A percentile compares a stretch with the other conserved stretches of the same genome.
Evolutionary conservation across 2,888 invertebrate genomes (phyloP).

Genomic region (Drosophila ezoana): DNA sequence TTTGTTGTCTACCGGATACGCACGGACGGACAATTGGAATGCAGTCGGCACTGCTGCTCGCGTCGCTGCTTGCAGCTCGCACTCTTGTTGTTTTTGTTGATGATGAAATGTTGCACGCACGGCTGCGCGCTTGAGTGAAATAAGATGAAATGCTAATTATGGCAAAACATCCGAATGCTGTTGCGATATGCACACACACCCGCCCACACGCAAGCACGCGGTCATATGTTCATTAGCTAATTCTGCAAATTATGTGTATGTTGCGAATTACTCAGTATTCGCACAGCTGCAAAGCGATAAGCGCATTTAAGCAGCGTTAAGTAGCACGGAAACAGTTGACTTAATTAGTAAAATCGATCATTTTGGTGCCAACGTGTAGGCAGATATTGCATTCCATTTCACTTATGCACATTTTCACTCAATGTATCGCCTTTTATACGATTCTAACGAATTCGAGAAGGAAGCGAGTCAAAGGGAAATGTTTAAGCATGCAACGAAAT

Average conservation of each 20-base stretch:
- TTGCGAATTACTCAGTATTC: constrained; percentile 12
- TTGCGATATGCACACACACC: constrained; percentile 22
- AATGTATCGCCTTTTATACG: no score
- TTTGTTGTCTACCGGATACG: constrained; percentile 61
- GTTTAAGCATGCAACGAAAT: not conserved
- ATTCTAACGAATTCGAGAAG: no score
- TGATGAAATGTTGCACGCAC: constrained; percentile 74
- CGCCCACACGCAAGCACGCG: not conserved
- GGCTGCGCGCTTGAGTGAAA: constrained; percentile 68
- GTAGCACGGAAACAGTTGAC: constrained; percentile 19
- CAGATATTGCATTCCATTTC: not conserved
- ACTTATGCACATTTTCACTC: no score
- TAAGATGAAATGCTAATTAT: constrained; percentile 79
- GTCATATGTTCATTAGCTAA: constrained; percentile 50
- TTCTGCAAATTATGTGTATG: constrained; percentile 24
- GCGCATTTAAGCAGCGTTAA: constrained; percentile 27
- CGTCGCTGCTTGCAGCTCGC: not conserved
- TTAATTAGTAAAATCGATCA: constrained; percentile 24
- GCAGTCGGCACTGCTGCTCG: constrained; percentile 52
- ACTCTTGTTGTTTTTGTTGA: constrained; percentile 12
- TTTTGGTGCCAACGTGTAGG: not conserved
- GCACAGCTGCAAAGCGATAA: constrained; percentile 13
- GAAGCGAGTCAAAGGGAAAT: not conserved
- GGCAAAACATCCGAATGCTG: constrained; percentile 63
- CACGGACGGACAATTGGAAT: constrained; percentile 70